Conservation (phyloP, 2,888 invertebrate species). For the Hermaeophaga mercurialis region DNA sequence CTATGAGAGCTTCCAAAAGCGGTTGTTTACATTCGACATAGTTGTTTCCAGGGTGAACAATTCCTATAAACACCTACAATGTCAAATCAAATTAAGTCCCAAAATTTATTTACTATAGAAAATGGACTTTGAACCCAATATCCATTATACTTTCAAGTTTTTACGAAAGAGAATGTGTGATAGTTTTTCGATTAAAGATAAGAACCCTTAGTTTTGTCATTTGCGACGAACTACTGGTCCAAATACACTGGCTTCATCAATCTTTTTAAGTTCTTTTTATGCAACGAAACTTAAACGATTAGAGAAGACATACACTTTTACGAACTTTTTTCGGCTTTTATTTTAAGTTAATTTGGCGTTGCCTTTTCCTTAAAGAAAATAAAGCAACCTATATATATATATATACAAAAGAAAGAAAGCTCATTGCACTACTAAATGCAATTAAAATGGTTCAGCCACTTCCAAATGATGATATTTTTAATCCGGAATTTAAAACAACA, state of each 20-base stretch:
- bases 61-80: not conserved
- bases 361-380: constrained; percentile 1
- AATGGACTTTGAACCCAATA: constrained; percentile 5
- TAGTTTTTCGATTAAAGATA: constrained; percentile 11
- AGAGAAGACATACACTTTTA: constrained; percentile 18
- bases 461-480: too few relatives aligned
- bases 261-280: constrained; percentile 23
- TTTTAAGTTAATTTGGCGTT: constrained; percentile 6
- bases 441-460: too few relatives aligned
- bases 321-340: constrained; percentile 10
- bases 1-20: too few relatives aligned
- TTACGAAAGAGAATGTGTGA: not conserved
- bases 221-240: not conserved
- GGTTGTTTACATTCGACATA: too few relatives aligned
- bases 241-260: constrained; percentile 23
- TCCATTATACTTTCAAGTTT: not conserved
- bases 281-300: constrained; percentile 17
- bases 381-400: constrained; percentile 8
- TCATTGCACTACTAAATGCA: too few relatives aligned
- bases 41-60: too few relatives aligned
- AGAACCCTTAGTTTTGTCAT: constrained; percentile 5
- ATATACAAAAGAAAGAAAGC: too few relatives aligned
- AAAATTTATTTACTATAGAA: not conserved
- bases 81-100: not conserved
- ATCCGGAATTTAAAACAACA: too few relatives aligned